phyloP scores from a whole-genome alignment of 1,140 invertebrate genomes.

The Colletes latitarsis region DNA sequence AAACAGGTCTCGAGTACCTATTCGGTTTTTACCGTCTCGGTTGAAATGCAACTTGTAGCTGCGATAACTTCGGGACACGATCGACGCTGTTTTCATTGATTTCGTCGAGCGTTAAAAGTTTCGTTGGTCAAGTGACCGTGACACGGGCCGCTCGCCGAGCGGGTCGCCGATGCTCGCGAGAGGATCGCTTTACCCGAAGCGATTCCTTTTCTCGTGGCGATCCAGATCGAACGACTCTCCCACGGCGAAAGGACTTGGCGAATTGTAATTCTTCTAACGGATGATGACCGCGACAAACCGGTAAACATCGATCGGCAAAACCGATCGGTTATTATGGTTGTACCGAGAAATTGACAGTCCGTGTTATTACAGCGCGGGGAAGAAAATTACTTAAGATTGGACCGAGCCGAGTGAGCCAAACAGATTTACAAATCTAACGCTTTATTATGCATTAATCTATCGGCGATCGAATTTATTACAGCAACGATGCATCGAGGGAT shows the following conservation, averaged over 20 bases:
- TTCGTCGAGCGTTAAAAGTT: slow-evolving; percentile 58
- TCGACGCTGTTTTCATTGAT: slow-evolving; percentile 46
- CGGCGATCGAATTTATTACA: background rate
- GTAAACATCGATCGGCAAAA: slow-evolving; percentile 61
- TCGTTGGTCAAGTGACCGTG: slow-evolving; percentile 58
- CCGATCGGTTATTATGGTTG: slow-evolving; percentile 42
- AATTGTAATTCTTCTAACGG: slow-evolving; percentile 57
- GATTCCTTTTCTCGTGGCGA: slow-evolving; percentile 54
- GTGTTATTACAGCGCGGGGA: slow-evolving; percentile 29
- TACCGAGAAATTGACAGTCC: slow-evolving; percentile 53
- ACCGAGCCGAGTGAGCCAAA: background rate
- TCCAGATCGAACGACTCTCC: slow-evolving; percentile 65
- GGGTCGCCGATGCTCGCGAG: slow-evolving; percentile 11
- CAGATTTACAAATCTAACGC: background rate
- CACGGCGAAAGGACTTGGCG: slow-evolving; percentile 50
- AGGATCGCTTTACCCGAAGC: slow-evolving; percentile 37
- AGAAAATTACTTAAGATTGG: slow-evolving; percentile 31
- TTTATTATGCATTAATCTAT: background rate
- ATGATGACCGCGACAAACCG: slow-evolving; percentile 61
- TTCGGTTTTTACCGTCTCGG: background rate
- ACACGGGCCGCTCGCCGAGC: slow-evolving; percentile 44
- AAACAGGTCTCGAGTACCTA: background rate
- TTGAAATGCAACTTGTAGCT: background rate
- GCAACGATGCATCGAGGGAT: background rate
- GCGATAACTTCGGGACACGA: slow-evolving; percentile 7